Evolutionary conservation across 2,797 vertebrate species (phyloP).

Genomic region (Ceryle rudis): DNA sequence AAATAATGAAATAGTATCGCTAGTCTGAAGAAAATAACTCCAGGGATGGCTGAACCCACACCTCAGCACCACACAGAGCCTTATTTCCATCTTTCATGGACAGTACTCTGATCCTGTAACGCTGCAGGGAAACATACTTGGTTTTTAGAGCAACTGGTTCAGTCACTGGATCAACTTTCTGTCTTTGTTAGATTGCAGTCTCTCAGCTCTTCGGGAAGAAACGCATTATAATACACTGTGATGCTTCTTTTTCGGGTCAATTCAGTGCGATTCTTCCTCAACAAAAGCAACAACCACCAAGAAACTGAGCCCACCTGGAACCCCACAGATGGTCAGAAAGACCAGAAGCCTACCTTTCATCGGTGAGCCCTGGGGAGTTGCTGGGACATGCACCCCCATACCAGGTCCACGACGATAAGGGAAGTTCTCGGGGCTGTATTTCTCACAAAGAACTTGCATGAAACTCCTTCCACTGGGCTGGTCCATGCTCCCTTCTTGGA

Average conservation of each 20-base stretch:
- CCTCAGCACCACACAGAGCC: neutral
- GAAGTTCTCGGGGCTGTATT: slow-evolving; percentile 96
- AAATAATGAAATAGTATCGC: neutral
- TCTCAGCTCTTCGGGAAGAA: neutral
- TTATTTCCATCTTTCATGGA: neutral
- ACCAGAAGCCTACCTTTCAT: slow-evolving; percentile 86
- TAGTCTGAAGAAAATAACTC: neutral
- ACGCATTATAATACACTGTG: fast-evolving
- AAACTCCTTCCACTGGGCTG: slow-evolving; percentile 91
- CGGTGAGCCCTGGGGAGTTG: slow-evolving; percentile 92
- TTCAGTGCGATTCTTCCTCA: neutral
- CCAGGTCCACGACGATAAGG: slow-evolving; percentile 93
- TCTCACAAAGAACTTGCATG: slow-evolving; percentile 94
- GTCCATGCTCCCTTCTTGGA: slow-evolving; percentile 85
- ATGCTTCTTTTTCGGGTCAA: neutral
- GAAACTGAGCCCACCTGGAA: neutral
- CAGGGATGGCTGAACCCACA: neutral
- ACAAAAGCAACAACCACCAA: neutral
- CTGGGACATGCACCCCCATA: slow-evolving; percentile 90
- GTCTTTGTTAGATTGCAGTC: neutral
- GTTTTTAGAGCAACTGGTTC: neutral
- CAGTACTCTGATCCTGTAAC: neutral
- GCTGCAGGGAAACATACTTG: neutral
- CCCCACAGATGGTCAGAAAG: neutral
- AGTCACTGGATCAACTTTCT: neutral